Evolutionary conservation across 1,140 invertebrate species (phyloP), one percentile per base, ranked within the genome.

Genomic region (Aphelenchoides avenae): DNA sequence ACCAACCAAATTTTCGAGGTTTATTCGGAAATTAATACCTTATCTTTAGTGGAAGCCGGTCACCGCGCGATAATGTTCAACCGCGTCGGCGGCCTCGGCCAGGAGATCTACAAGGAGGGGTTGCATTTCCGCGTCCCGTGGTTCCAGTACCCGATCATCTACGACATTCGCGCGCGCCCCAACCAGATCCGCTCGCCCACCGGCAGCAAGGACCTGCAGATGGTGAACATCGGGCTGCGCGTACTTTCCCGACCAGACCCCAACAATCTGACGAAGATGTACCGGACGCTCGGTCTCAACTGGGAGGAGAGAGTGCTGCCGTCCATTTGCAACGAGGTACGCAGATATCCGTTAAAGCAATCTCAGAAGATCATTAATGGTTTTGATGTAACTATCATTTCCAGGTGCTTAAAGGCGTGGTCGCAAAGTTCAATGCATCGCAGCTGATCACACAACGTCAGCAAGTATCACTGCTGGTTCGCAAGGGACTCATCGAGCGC

Each of bases 61-160:
- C 94, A 99, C 77, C 85, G 95, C 71, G 91, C 93, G 7, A 96
- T 99, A 50, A 95, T 99, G 72, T 99, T 98, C 78, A 96, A 87
- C 73, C 84, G 95, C 66, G 80, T 99, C 65, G 89, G 89, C 57
- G 95, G 95, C 50, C 81, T 94, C 27, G 88, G 95, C 77, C 84
- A 87, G 73, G 86, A 92, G 43, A 87, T 95, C 20, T 88, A 87
- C 80, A 81, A 85, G 22, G 94, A 99, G 84, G 94, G 94, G 48
- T 80, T 98, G 47, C 94, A 98, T 82, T 95, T 98, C 75, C 79
- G 93, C 49, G 77, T 99, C 57, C 94, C 94, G 18, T 98, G 93
- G 93, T 92, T 99, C 77, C 91, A 99, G 68, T 96, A 95, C 80
- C 94, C 94, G 15, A 96, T 98, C 60, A 93, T 98, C 70, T 98